Base-by-base conservation (phyloP, 2,113 vertebrate genomes). In the Amblyornis subalaris region DNA sequence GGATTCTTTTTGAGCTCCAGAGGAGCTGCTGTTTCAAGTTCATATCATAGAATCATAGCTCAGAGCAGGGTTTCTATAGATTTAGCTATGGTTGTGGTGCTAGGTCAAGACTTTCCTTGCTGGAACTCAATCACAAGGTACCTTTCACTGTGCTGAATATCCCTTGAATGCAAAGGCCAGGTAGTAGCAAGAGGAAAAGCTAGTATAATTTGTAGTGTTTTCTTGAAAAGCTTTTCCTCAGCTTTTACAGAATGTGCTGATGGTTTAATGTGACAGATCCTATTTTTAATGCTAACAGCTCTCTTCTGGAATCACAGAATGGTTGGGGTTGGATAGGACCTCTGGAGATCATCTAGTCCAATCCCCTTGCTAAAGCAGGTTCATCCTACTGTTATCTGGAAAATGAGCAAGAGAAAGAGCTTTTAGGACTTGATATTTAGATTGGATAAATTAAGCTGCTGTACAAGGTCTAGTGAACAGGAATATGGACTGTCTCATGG, bases 381-480 rank as follows among this genome's bases (percentile, higher is more conserved):
- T 45, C 45, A 95, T 94, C 81, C 89, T 88, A 44, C 66, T 42
- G 42, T 79, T 64, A 33, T 64, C 62, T 80, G 81, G 35, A 88
- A 71, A 61, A 85, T 19, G 64, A 83, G 82, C 35, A 65, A 80
- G 73, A 94, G 89, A 96, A 65, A 75, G 80, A 88, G 83, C 85
- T 96, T 94, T 96, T 73, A 94, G 88, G 60, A 53, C 70, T 91
- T 95, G 87, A 53, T 96, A 87, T 95, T 95, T 96, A 94, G 47
- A 91, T 88, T 94, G 95, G 91, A 96, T 78, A 97, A 96, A 95
- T 88, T 84, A 91, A 96, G 86, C 95, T 96, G 79, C 73, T 84
- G 97, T 97, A 94, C 75, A 93, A 28, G 31, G 9, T 89, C 81
- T 36, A 16, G 72, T 89, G 91, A 96, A 88, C 73, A 11, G 72